Conservation (phyloP, 1,140 invertebrate species). For the Acyrthosiphon pisum region DNA sequence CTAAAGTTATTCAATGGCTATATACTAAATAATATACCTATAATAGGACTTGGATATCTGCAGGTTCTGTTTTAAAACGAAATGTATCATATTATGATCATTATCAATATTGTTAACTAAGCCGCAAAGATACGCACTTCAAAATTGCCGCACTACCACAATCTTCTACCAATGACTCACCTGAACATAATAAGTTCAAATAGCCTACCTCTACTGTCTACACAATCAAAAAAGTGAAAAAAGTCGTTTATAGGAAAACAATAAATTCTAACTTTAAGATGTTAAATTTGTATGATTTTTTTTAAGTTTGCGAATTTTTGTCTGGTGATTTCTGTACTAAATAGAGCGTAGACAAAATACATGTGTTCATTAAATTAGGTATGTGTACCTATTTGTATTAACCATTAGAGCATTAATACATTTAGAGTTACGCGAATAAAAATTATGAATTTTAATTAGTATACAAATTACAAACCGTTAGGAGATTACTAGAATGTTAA, state of each 20-base stretch:
- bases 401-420: neutral
- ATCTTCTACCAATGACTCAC: too few species aligned
- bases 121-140: too few species aligned
- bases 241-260: too few species aligned
- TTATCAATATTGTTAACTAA: neutral
- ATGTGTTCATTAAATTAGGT: neutral
- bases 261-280: too few species aligned
- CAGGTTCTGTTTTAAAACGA: neutral
- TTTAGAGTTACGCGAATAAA: neutral
- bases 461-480: neutral
- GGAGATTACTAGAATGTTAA: neutral
- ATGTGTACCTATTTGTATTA: neutral
- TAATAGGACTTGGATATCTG: too few species aligned
- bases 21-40: too few species aligned
- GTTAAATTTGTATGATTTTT: neutral
- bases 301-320: neutral
- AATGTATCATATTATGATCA: neutral
- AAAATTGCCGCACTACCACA: too few species aligned
- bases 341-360: neutral
- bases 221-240: too few species aligned
- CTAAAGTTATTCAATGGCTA: too few species aligned
- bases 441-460: neutral
- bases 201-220: too few species aligned
- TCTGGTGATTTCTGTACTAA: too few species aligned
- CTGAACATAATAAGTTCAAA: too few species aligned